Percentiles rank a stretch among this genome's conserved stretches.
Conservation (phyloP, 2,888 invertebrate genomes). For the Sialis fuliginosa region DNA sequence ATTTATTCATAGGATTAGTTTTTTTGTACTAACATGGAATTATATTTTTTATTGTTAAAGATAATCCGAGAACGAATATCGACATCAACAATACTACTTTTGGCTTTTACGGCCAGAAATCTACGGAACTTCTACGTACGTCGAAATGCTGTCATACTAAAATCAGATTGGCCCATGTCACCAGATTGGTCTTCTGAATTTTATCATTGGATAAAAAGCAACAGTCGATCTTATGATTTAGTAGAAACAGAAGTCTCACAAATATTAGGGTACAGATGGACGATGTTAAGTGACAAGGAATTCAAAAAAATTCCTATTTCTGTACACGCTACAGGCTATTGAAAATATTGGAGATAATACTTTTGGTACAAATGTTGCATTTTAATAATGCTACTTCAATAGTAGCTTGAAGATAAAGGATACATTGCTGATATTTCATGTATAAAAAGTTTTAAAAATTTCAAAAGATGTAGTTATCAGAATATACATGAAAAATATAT, state of each 20-base stretch:
- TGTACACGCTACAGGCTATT: constrained; percentile 5
- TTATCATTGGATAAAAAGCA: constrained; percentile 41
- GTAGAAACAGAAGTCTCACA: constrained; percentile 51
- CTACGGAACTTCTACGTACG: constrained; percentile 45
- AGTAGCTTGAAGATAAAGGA: too few relatives aligned
- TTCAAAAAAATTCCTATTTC: constrained; percentile 29
- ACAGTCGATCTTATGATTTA: constrained; percentile 40
- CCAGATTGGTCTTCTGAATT: constrained; percentile 50
- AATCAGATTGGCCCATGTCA: constrained; percentile 49
- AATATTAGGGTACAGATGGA: constrained; percentile 49
- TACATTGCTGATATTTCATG: too few relatives aligned
- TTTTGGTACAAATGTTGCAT: too few relatives aligned
- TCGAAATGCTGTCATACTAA: constrained; percentile 49
- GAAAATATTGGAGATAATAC: neutral
- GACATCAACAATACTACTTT: constrained; percentile 52
- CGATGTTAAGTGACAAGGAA: constrained; percentile 42
- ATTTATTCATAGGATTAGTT: too few relatives aligned
- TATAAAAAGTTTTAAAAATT: too few relatives aligned
- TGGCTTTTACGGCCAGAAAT: constrained; percentile 44
- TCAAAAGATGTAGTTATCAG: too few relatives aligned
- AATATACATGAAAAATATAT: too few relatives aligned
- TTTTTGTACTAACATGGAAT: neutral
- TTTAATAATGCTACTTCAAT: too few relatives aligned
- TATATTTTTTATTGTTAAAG: constrained; percentile 21
- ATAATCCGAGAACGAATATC: constrained; percentile 59